Evolutionary conservation across 1,140 invertebrate species (phyloP), one percentile per base, ranked within the genome.

Genomic region (Orius insidiosus): DNA sequence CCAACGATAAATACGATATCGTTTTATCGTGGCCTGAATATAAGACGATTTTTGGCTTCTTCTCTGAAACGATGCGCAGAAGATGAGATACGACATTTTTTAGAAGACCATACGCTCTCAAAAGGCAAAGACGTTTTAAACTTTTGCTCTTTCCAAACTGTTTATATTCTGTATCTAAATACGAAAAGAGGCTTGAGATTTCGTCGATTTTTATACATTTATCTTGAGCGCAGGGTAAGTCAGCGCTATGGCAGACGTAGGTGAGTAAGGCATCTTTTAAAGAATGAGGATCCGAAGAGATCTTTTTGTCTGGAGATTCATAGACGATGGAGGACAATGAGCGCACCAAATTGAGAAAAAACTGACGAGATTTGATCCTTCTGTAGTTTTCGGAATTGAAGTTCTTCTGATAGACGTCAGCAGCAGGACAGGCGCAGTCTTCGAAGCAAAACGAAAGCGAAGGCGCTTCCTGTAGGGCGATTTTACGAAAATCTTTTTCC

Each of bases 381-480:
- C 64, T 65, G 16, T 56, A 57, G n/a, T 60, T 59, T 57, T 71
- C 67, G 55, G 60, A 49, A 13, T 59, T 57, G 40, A 63, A 55
- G 54, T 60, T 71, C 61, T 72, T 75, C 19, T 66, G 64, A 38
- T 72, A 74, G 32, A 64, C 60, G 31, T 82, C 79, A 5, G 78
- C 75, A 42, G 80, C 75, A 0, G 75, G 69, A 63, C 87, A 92
- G 2, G 75, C 76, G 59, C 82, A 85, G 53, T 88, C 79, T 4
- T 74, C 68, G 56, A 82, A 83, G 61, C 86, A 89, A 62, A 87
- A 89, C n/a, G 76, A 72, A 52, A 85, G 75, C 58, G 80, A 84
- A 51, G 82, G 78, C 24, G 76, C 80, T 56, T 85, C 83, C 5
- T 67, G 63, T 30, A 84, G 62, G 5, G 60, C 63, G 1, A 79